phyloP scores from a whole-genome alignment of 2,797 vertebrate species.

The Epinephelus malabaricus region DNA sequence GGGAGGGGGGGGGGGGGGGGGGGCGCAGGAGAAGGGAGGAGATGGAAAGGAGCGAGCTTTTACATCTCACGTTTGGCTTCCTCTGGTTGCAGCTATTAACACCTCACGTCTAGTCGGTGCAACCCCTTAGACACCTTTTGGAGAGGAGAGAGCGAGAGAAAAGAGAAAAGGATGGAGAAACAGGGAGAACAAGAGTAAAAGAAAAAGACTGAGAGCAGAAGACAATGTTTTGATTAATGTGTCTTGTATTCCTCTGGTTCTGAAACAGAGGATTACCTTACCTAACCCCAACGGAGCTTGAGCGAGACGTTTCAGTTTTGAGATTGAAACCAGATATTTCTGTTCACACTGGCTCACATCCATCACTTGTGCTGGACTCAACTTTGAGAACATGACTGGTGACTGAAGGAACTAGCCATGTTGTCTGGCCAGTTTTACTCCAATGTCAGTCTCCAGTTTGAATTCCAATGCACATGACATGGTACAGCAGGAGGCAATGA shows the following conservation, averaged over 20 bases:
- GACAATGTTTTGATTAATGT: conserved; percentile 78
- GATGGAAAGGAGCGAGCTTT: conserved; percentile 64
- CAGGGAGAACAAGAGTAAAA: conserved; percentile 31
- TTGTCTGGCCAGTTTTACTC: conserved; percentile 62
- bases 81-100: conserved; percentile 73
- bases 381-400: conserved; percentile 71
- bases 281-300: conserved; percentile 74
- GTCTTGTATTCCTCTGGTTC: conserved; percentile 69
- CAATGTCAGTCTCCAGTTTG: conserved; percentile 31
- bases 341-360: conserved; percentile 72
- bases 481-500: conserved; percentile 38
- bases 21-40: conserved; percentile 37
- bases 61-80: conserved; percentile 74
- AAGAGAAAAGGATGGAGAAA: conserved; percentile 25
- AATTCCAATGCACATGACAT: conserved; percentile 28
- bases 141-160: conserved; percentile 39
- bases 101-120: conserved; percentile 64
- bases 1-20: conserved; percentile 8
- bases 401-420: conserved; percentile 51
- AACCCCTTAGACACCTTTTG: conserved; percentile 42
- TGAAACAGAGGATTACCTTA: conserved; percentile 77
- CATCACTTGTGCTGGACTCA: conserved; percentile 66
- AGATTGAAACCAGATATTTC: conserved; percentile 81
- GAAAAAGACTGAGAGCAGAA: conserved; percentile 34
- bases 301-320: conserved; percentile 63